Percentiles rank a stretch among this genome's conserved stretches.
phyloP scores from a whole-genome alignment of 2,113 vertebrate species.

The Climacteris rufus region DNA sequence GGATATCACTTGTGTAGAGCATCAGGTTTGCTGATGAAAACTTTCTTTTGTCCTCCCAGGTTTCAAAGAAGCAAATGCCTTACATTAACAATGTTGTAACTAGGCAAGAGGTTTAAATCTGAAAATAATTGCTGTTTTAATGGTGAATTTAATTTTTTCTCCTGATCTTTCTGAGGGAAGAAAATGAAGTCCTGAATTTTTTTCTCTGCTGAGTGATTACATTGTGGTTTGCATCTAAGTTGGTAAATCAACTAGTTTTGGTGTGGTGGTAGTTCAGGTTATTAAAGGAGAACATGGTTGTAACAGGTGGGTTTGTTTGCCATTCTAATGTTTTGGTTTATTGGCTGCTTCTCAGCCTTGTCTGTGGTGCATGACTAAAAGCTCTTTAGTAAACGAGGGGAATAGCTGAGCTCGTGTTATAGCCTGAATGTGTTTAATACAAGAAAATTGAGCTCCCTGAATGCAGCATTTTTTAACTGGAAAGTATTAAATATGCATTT shows the following conservation, averaged over 20 bases:
- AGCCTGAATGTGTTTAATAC: background rate
- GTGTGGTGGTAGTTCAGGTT: background rate
- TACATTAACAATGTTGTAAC: background rate
- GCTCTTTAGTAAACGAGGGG: background rate
- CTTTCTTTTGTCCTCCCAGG: background rate
- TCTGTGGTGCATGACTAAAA: conserved; percentile 16
- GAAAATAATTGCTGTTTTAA: background rate
- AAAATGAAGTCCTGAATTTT: background rate
- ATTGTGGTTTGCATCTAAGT: background rate
- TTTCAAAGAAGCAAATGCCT: background rate
- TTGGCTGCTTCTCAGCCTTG: background rate
- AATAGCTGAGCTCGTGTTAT: background rate
- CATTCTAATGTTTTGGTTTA: background rate
- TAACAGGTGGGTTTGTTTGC: conserved; percentile 9
- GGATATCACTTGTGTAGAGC: background rate
- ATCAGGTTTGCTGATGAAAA: conserved; percentile 12
- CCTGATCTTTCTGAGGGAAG: background rate
- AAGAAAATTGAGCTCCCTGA: conserved; percentile 8
- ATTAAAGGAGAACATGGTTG: conserved; percentile 7
- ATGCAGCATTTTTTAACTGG: background rate
- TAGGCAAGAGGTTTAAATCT: background rate
- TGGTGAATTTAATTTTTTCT: conserved; percentile 17
- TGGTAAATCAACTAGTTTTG: conserved; percentile 23
- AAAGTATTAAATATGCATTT: background rate
- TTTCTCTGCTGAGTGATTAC: conserved; percentile 27